A percentile compares a stretch with the other conserved stretches of the same genome.
Evolutionary conservation across 2,113 vertebrate species (phyloP).

Genomic region (Pelodiscus sinensis): DNA sequence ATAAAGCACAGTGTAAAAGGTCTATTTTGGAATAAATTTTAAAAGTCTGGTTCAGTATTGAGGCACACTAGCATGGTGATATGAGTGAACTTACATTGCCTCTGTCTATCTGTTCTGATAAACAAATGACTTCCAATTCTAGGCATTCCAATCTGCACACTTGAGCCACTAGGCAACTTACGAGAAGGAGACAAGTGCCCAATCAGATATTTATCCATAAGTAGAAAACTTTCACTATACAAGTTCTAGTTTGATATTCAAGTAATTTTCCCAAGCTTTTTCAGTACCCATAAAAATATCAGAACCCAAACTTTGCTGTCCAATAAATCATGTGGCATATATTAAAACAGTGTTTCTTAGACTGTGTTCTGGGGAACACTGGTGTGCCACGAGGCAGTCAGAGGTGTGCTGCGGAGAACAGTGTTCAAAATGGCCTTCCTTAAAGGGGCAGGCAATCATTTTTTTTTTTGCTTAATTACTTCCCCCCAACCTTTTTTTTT

Average conservation of each 20-base stretch:
- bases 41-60: not conserved
- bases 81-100: not conserved
- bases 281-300: not conserved
- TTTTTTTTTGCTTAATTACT: no score
- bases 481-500: no score
- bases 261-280: not conserved
- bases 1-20: not conserved
- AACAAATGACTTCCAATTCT: not conserved
- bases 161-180: not conserved
- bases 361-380: no score
- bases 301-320: not conserved
- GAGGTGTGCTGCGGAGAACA: no score
- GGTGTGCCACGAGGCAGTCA: no score
- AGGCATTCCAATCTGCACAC: not conserved
- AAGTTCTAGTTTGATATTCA: not conserved
- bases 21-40: not conserved
- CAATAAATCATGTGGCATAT: not conserved
- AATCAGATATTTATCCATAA: rapidly evolving
- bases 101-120: not conserved
- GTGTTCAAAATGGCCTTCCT: no score
- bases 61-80: not conserved
- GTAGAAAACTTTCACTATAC: not conserved
- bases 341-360: no score
- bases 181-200: not conserved
- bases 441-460: no score